phyloP scores from a whole-genome alignment of 2,113 vertebrate genomes.

The Scartelaos histophorus region DNA sequence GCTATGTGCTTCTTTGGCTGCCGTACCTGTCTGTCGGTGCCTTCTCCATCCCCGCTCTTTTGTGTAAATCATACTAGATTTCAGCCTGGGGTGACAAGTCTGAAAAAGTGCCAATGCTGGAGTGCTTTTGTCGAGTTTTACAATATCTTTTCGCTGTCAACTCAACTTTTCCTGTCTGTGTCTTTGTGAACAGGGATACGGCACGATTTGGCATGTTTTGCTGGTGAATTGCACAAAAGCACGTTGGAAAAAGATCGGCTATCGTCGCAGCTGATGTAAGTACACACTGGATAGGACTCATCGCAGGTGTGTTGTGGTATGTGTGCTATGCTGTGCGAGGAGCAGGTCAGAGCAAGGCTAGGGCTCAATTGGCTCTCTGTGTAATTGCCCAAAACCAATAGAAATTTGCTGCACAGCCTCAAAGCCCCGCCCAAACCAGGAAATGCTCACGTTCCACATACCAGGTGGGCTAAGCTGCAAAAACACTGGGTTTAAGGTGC shows the following conservation, averaged over 20 bases:
- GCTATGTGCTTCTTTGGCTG: conserved; percentile 26
- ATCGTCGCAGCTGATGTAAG: conserved; percentile 81
- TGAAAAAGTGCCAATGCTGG: conserved; percentile 6
- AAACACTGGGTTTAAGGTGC: conserved; percentile 43
- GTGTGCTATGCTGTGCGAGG: conserved; percentile 52
- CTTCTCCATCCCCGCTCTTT: conserved; percentile 1
- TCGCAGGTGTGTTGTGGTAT: conserved; percentile 58
- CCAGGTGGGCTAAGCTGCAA: conserved; percentile 32
- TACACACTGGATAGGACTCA: conserved; percentile 13
- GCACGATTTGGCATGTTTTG: conserved; percentile 73
- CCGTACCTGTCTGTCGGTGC: conserved; percentile 10
- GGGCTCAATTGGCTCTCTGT: conserved; percentile 16
- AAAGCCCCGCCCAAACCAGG: conserved; percentile 47
- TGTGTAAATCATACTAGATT: conserved; percentile 33
- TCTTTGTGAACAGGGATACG: conserved; percentile 76
- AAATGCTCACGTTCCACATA: conserved; percentile 49
- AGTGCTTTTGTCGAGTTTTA: conserved; percentile 35
- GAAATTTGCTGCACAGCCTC: conserved; percentile 13
- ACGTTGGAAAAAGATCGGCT: conserved; percentile 71
- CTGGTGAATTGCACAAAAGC: conserved; percentile 76
- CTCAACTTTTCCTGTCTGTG: conserved; percentile 29
- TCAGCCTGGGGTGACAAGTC: conserved; percentile 41
- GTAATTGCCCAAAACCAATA: conserved; percentile 46
- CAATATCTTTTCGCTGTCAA: conserved; percentile 22
- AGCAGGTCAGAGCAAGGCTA: conserved; percentile 52